Percentiles rank a stretch among this genome's conserved stretches.
phyloP scores from a whole-genome alignment of 1,140 invertebrate species.

The Drosophila lacertosa region DNA sequence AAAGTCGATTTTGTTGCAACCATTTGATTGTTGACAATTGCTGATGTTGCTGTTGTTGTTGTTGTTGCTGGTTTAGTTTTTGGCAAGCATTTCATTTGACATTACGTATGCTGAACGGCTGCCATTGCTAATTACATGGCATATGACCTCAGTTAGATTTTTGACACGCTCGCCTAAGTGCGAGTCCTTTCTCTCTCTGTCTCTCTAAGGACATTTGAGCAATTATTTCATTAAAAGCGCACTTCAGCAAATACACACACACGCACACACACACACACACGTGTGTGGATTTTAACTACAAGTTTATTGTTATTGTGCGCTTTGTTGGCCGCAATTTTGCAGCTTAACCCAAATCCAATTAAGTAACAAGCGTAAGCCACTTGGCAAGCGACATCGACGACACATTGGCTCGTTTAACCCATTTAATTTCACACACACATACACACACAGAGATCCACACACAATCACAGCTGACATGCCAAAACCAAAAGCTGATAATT shows the following conservation, averaged over 20 bases:
- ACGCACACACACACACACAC: conserved; percentile 26
- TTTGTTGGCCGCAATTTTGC: conserved; percentile 75
- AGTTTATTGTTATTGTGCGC: conserved; percentile 78
- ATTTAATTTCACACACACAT: conserved; percentile 49
- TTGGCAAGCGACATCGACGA: conserved; percentile 78
- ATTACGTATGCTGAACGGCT: conserved; percentile 35
- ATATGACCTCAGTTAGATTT: conserved; percentile 60
- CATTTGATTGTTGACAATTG: conserved; percentile 40
- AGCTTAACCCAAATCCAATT: conserved; percentile 82
- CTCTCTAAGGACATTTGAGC: conserved; percentile 55
- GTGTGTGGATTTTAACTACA: conserved; percentile 60
- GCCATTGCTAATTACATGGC: conserved; percentile 70
- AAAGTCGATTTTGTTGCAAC: conserved; percentile 28
- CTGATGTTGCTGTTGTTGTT: conserved; percentile 13
- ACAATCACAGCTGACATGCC: conserved; percentile 50
- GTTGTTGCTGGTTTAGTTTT: conserved; percentile 20
- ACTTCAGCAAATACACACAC: conserved; percentile 22
- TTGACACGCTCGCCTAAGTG: conserved; percentile 52
- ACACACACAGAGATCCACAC: background rate
- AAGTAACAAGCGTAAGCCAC: conserved; percentile 81
- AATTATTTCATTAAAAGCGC: conserved; percentile 66
- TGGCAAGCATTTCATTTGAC: conserved; percentile 47
- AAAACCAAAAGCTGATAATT: conserved; percentile 80
- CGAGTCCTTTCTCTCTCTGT: background rate
- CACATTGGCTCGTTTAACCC: conserved; percentile 81